Percentiles rank a stretch among this genome's conserved stretches.
These are phyloP conservation scores for Balearica regulorum DNA, from an alignment of 2,797 vertebrate species.

Conservation along the genomic window DNA sequence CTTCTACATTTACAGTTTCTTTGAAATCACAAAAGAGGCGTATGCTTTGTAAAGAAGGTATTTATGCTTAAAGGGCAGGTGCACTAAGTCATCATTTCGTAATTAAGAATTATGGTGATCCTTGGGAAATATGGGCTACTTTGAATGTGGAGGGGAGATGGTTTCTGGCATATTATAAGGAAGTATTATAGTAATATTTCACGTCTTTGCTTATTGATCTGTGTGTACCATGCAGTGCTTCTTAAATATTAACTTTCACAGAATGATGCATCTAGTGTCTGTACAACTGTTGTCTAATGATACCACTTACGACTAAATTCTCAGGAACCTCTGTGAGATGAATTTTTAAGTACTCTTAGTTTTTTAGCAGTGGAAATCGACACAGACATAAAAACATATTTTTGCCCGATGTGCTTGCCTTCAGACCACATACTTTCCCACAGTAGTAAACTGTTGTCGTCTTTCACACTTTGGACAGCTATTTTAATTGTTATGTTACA, in stretches of 20 bases:
- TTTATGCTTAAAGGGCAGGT: not conserved
- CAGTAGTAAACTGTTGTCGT: not conserved
- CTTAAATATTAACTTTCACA: not conserved
- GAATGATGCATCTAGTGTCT: not conserved
- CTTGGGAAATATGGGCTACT: constrained; percentile 1
- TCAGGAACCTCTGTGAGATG: not conserved
- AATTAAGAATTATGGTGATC: not conserved
- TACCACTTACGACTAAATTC: not conserved
- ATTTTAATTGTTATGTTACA: not conserved
- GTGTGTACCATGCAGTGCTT: not conserved
- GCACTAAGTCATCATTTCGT: not conserved
- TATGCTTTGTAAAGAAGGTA: not conserved
- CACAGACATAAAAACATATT: not conserved
- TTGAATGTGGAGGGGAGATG: not conserved
- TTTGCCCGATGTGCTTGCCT: not conserved
- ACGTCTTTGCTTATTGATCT: not conserved
- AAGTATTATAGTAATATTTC: not conserved
- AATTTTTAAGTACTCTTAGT: not conserved
- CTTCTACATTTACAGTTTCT: not conserved
- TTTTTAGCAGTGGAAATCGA: not conserved
- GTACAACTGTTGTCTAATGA: not conserved
- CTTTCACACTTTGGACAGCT: not conserved
- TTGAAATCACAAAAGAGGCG: constrained; percentile 6
- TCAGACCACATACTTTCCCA: not conserved
- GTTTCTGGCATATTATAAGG: not conserved